Percentiles rank a stretch among this genome's conserved stretches.
phyloP scores from a whole-genome alignment of 2,797 vertebrate species.

The Caiman crocodilus region DNA sequence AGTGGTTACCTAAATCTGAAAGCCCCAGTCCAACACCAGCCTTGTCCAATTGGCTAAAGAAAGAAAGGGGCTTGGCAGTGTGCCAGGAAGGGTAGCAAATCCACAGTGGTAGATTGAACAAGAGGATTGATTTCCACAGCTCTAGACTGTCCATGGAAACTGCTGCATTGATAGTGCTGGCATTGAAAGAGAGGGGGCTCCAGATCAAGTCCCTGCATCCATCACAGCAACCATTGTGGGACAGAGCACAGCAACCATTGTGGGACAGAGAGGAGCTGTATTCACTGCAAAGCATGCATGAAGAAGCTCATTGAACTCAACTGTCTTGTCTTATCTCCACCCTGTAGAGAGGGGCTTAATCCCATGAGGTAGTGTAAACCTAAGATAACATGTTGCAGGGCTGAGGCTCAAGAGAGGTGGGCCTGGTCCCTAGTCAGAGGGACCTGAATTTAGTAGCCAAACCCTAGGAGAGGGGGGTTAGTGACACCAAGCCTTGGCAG shows the following conservation, averaged over 20 bases:
- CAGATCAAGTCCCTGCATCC: background rate
- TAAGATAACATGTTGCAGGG: background rate
- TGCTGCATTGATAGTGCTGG: too few relatives aligned
- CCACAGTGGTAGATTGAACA: background rate
- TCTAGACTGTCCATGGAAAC: background rate
- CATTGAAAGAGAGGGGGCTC: background rate
- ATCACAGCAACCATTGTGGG: fast-evolving
- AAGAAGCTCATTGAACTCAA: background rate
- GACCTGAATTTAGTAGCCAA: fast-evolving
- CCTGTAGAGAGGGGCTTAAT: background rate
- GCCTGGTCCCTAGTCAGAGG: background rate
- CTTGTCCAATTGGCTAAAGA: background rate
- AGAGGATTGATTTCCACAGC: background rate
- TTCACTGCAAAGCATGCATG: background rate
- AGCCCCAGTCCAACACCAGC: background rate
- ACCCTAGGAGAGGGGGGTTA: too few relatives aligned
- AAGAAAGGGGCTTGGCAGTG: background rate
- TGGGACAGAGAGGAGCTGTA: background rate
- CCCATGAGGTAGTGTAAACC: background rate
- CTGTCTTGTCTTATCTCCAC: background rate
- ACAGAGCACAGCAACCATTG: fast-evolving
- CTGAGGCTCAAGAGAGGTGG: background rate
- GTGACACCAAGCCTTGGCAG: background rate
- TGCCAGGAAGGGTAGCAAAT: too few relatives aligned
- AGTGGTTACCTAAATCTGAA: background rate